Evolutionary conservation across 2,888 invertebrate species (phyloP), one percentile per base, ranked within the genome.

Genomic region (Zhengitettix transpicula): DNA sequence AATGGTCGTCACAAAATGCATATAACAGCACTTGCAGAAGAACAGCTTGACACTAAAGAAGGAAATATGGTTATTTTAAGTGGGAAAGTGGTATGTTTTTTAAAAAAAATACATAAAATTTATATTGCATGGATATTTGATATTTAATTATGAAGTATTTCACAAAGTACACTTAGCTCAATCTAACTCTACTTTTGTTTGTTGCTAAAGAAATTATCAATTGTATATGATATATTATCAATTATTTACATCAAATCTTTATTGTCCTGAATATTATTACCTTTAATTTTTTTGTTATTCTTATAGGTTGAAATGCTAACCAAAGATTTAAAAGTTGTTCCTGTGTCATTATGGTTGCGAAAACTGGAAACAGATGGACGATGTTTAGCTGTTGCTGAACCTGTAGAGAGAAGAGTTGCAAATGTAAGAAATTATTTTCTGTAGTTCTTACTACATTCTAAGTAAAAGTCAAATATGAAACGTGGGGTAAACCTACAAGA

Each of bases 331-430:
- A 70, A 73, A 2, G 72, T 77, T 1, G 74, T 83, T 5, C 82
- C 83, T 63, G 82, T 83, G 1, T 84, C 84, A 0, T 70, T 84
- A 16, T 84, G 84, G 84, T 78, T 83, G 58, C 70, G 79, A 40
- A 80, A 80, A 65, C 69, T 80, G 62, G 80, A 80, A 65, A 74
- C 70, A 58, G 79, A 78, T 60, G 76, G 79, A 0, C 77, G 83
- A 0, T 83, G 83, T 66, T 73, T 84, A 60, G 82, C 83, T 10
- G 76, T 77, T 28, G 83, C 84, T 44, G 84, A 84, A 67, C 83
- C 83, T 0, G 83, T 84, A 17, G 81, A 79, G 67, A 77, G 81
- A 64, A 79, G 77, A 63, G 79, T 76, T 67, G 80, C 80, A 64
- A 71, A 75, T 67, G 79, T 82, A 65, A 73, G 72, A 62, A 40